Evolutionary conservation across 2,797 vertebrate species (phyloP).

Genomic region (Pogoniulus pusillus): DNA sequence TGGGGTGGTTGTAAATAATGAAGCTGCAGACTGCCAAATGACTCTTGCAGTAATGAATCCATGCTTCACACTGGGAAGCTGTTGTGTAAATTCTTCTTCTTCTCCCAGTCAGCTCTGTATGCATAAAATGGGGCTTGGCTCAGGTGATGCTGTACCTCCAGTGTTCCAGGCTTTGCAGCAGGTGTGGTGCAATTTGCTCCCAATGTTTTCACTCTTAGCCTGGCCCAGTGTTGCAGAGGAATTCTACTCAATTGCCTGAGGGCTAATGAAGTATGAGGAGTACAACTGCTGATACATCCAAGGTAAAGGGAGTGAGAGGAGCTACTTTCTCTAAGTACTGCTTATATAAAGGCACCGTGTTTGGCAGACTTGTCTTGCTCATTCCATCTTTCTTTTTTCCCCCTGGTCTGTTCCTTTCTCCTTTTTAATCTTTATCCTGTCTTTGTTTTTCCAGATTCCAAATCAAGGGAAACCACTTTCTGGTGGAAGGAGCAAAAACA

Average conservation of each 20-base stretch:
- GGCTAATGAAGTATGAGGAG: background rate
- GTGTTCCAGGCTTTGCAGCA: background rate
- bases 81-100: background rate
- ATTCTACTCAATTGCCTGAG: rapidly evolving
- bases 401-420: background rate
- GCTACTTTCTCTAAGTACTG: background rate
- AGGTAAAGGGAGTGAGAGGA: background rate
- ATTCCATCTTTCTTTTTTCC: background rate
- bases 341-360: no score
- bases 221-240: background rate
- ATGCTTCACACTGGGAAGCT: background rate
- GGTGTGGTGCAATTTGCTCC: background rate
- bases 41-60: background rate
- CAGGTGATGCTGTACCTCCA: background rate
- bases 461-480: background rate
- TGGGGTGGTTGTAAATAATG: background rate
- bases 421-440: background rate
- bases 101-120: background rate
- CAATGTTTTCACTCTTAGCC: background rate
- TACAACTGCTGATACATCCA: background rate
- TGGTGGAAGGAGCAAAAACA: background rate
- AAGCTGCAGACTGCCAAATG: background rate
- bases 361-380: background rate
- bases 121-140: background rate
- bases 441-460: background rate